phyloP scores from a whole-genome alignment of 1,140 invertebrate species.

The Penaeus japonicus region DNA sequence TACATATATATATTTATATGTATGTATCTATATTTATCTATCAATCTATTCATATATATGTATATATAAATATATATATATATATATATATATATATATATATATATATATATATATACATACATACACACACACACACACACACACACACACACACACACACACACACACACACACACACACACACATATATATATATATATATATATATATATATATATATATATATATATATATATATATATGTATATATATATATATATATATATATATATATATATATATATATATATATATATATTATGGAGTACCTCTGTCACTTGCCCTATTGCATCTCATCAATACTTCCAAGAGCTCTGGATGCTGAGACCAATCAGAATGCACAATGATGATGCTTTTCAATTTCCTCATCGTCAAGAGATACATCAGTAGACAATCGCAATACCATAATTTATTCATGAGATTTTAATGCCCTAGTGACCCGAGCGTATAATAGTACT shows the following conservation, averaged over 20 bases:
- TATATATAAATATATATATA: background rate
- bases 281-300: background rate
- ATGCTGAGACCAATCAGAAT: too few relatives aligned
- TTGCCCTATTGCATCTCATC: too few relatives aligned
- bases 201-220: background rate
- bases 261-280: background rate
- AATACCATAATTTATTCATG: too few relatives aligned
- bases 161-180: background rate
- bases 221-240: slow-evolving; percentile 8
- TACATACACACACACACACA: background rate
- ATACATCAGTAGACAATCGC: too few relatives aligned
- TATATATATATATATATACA: background rate
- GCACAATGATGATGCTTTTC: too few relatives aligned
- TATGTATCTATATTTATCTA: background rate
- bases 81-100: background rate
- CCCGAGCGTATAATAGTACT: too few relatives aligned
- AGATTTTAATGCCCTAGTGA: too few relatives aligned
- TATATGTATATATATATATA: background rate
- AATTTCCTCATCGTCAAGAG: too few relatives aligned
- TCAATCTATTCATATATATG: background rate
- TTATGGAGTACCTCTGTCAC: too few relatives aligned
- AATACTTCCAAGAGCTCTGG: too few relatives aligned
- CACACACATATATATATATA: slow-evolving; percentile 13
- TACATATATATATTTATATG: background rate
- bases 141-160: slow-evolving; percentile 13